Evolutionary conservation across 2,888 invertebrate species (phyloP), one percentile per base, ranked within the genome.

Genomic region (Sepioteuthis lessoniana): DNA sequence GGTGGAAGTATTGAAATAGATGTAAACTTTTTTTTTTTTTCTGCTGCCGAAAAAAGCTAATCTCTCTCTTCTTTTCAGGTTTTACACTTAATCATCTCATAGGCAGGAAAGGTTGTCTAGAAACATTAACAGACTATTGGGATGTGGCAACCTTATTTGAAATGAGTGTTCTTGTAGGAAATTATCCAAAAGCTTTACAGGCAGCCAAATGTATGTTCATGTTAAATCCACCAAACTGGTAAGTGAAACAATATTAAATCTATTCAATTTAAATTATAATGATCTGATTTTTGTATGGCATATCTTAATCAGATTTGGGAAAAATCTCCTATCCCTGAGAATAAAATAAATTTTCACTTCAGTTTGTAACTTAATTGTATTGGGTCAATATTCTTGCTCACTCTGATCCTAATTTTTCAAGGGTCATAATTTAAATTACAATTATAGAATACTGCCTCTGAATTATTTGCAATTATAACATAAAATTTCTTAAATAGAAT

Each of bases 61-160:
- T 25, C 21, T 55, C 5, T 10, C 37, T 90, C 21, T 60, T 93
- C 95, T 95, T 94, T 96, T 93, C 97, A 98, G 98, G 98, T 93
- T 98, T 99, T 98, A 98, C 99, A 21, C 97, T 99, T 95, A 99
- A 99, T 97, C 99, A 99, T 97, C 97, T 99, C 94, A 99, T 99
- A 96, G 99, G 99, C 0, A 98, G 99, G 97, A 99, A 99, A 97
- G 99, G 99, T 91, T 99, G 99, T 97, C 97, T 99, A 50, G 98
- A 98, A 0, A 98, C 99, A 0, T 97, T 99, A 38, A 98, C 98
- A 96, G 99, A 99, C 97, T 99, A 99, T 97, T 99, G 99, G 99
- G 99, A 99, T 97, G 99, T 99, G 31, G 99, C 99, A 0, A 99
- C 99, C 2, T 99, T 99, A 98, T 99, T 99, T 97, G 99, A 99